These are phyloP conservation scores for Zenarchopterus dispar DNA, from an alignment of 2,797 vertebrate species.

Conservation along the genomic window DNA sequence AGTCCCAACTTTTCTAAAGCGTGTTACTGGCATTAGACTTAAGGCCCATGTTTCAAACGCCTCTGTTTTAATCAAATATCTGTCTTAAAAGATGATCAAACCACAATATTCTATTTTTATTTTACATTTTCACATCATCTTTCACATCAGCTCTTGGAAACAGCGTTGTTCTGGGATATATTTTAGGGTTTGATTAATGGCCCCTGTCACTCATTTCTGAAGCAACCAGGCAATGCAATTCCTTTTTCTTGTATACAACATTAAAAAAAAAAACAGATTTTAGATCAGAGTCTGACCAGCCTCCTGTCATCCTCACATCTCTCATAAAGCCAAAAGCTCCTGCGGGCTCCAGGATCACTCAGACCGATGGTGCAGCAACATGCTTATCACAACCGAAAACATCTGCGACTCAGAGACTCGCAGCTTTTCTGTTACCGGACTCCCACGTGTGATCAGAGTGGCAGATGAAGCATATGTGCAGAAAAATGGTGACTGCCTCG, in stretches of 20 bases:
- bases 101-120: not conserved
- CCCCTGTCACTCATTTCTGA: no score
- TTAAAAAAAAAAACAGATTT: not conserved
- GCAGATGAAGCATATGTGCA: slow-evolving; percentile 52
- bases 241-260: no score
- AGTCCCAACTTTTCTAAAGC: no score
- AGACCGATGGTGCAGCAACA: slow-evolving; percentile 23
- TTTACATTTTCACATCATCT: not conserved
- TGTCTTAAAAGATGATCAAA: not conserved
- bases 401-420: slow-evolving; percentile 49
- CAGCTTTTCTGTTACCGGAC: slow-evolving; percentile 20
- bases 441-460: slow-evolving; percentile 40
- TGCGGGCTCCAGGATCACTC: slow-evolving; percentile 15
- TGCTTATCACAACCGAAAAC: slow-evolving; percentile 43
- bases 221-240: no score
- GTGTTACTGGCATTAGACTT: no score
- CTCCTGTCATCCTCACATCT: not conserved
- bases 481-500: slow-evolving; percentile 40
- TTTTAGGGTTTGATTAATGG: not conserved
- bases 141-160: not conserved
- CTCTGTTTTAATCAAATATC: not conserved
- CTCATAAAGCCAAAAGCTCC: slow-evolving; percentile 9
- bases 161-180: not conserved
- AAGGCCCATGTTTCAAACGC: no score
- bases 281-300: not conserved